These are phyloP conservation scores for Radopholus similis DNA, from an alignment of 1,140 invertebrate genomes.

Conservation along the genomic window DNA sequence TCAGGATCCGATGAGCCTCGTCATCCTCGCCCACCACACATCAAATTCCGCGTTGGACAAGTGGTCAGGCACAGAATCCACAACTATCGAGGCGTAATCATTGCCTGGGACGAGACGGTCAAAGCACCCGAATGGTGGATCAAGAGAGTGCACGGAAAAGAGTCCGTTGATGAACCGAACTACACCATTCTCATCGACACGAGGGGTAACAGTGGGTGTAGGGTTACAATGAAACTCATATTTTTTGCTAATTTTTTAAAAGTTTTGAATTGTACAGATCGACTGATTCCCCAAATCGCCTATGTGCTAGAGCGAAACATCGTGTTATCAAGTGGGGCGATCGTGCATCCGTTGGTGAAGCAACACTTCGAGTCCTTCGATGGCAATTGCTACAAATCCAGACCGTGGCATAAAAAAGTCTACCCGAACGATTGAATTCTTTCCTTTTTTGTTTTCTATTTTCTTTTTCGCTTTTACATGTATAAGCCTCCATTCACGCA, in stretches of 20 bases:
- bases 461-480: not conserved
- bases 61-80: conserved; percentile 64
- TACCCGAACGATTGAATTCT: conserved; percentile 23
- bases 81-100: conserved; percentile 65
- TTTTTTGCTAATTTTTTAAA: not conserved
- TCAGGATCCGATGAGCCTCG: conserved; percentile 27
- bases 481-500: not conserved
- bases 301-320: conserved; percentile 63
- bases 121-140: conserved; percentile 60
- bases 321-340: conserved; percentile 50
- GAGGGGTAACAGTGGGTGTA: conserved; percentile 19
- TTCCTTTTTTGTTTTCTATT: not conserved
- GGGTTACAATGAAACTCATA: not conserved
- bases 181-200: conserved; percentile 63
- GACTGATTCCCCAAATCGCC: conserved; percentile 59
- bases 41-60: conserved; percentile 65
- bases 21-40: conserved; percentile 56
- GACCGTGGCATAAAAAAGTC: conserved; percentile 30
- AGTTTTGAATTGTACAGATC: conserved; percentile 31
- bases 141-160: conserved; percentile 51
- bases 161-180: conserved; percentile 60
- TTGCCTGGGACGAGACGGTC: conserved; percentile 65
- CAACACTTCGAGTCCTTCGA: conserved; percentile 50
- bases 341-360: conserved; percentile 47
- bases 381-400: conserved; percentile 31